A percentile compares a stretch with the other conserved stretches of the same genome.
Evolutionary conservation across 2,888 invertebrate genomes (phyloP).

Genomic region (Lepidocyrtinus sp.): DNA sequence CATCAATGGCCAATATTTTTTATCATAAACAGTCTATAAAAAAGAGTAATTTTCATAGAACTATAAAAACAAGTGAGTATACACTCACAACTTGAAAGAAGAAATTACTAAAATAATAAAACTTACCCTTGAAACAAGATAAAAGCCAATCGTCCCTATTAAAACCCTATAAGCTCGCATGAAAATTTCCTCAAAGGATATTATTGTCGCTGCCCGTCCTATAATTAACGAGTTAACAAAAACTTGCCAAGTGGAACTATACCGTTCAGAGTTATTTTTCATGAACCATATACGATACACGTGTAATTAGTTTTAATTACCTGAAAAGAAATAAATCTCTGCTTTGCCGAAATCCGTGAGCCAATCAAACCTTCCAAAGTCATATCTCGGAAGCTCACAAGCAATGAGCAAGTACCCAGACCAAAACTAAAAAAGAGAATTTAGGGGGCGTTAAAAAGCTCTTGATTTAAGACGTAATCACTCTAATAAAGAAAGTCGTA

Average conservation of each 20-base stretch:
- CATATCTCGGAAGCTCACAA: slow-evolving; percentile 31
- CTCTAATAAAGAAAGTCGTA: no score
- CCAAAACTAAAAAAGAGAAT: slow-evolving; percentile 38
- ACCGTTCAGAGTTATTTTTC: no score
- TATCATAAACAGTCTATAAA: no score
- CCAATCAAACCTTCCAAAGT: slow-evolving; percentile 46
- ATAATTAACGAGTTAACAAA: no score
- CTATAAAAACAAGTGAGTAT: no score
- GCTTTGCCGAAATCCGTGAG: slow-evolving; percentile 36
- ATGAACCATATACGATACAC: background rate
- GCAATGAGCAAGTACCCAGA: slow-evolving; percentile 32
- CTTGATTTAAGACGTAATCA: no score
- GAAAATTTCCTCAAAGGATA: slow-evolving; percentile 43
- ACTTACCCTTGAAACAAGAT: slow-evolving; percentile 30
- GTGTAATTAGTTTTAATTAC: slow-evolving; percentile 6
- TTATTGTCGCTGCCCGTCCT: slow-evolving; percentile 41
- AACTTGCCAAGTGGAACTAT: no score
- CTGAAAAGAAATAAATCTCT: slow-evolving; percentile 39
- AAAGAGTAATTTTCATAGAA: no score
- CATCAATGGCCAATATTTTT: no score
- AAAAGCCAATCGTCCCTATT: slow-evolving; percentile 32
- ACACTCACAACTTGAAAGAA: no score
- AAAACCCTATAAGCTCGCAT: slow-evolving; percentile 48
- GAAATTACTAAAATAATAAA: no score
- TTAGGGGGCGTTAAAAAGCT: no score